A percentile compares a stretch with the other conserved stretches of the same genome.
These are phyloP conservation scores for Torymus texanus DNA, from an alignment of 2,888 invertebrate genomes.

Conservation along the genomic window DNA sequence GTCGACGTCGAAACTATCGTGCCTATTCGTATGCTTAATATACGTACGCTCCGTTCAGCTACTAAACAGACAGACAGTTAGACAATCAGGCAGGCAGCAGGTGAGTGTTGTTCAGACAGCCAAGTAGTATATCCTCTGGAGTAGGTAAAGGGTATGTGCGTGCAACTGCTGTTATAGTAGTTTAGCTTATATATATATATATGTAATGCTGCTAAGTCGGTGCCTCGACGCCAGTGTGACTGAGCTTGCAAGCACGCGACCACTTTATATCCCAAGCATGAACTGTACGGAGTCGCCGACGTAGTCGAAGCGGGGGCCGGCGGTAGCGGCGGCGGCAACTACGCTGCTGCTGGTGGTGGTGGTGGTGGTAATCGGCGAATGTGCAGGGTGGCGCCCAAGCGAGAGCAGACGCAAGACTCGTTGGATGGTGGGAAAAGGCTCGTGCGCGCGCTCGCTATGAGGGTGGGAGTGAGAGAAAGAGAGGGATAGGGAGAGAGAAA, in stretches of 20 bases:
- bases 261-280: conserved; percentile 71
- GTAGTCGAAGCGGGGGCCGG: too few species aligned
- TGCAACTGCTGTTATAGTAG: background rate
- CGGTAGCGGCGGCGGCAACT: too few species aligned
- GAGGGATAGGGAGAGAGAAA: background rate
- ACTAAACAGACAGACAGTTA: too few species aligned
- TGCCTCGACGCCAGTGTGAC: conserved; percentile 68
- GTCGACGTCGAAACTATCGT: too few species aligned
- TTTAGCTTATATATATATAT: too few species aligned
- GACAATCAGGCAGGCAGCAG: too few species aligned
- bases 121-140: too few species aligned
- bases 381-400: conserved; percentile 24
- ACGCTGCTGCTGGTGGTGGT: too few species aligned
- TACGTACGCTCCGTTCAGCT: too few species aligned
- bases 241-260: conserved; percentile 71
- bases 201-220: conserved; percentile 50
- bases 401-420: background rate
- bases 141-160: too few species aligned
- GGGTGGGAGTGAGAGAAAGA: background rate
- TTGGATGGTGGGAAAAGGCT: background rate
- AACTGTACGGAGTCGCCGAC: conserved; percentile 49
- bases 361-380: conserved; percentile 46
- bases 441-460: background rate
- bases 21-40: too few species aligned
- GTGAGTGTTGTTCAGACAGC: too few species aligned